phyloP scores from a whole-genome alignment of 2,888 invertebrate species.

The Gari tellinella region DNA sequence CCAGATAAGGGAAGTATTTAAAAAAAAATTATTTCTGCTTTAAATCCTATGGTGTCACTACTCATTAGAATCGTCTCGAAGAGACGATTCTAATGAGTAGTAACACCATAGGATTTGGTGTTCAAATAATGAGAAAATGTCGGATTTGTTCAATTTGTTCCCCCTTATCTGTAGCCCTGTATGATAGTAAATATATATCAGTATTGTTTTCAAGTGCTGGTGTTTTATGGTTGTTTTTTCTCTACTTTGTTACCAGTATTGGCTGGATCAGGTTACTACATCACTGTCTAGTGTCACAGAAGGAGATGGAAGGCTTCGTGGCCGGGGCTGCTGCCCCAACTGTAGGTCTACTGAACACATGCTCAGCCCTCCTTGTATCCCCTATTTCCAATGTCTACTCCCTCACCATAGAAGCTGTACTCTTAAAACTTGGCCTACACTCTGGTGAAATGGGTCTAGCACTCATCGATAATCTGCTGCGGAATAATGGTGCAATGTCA shows the following conservation, averaged over 20 bases:
- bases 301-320: constrained; percentile 71
- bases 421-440: constrained; percentile 89
- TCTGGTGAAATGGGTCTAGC: constrained; percentile 86
- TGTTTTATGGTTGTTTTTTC: too few relatives aligned
- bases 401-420: constrained; percentile 88
- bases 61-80: too few relatives aligned
- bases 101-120: too few relatives aligned
- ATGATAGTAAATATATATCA: too few relatives aligned
- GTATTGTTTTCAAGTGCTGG: too few relatives aligned
- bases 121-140: too few relatives aligned
- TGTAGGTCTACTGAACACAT: constrained; percentile 89
- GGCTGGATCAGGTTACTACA: constrained; percentile 94
- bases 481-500: constrained; percentile 55
- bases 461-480: constrained; percentile 79
- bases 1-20: too few relatives aligned
- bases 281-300: constrained; percentile 87
- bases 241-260: constrained; percentile 86
- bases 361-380: constrained; percentile 90
- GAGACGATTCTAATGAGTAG: too few relatives aligned
- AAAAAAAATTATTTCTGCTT: too few relatives aligned
- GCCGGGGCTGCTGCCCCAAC: constrained; percentile 88
- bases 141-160: too few relatives aligned
- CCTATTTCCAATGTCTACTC: constrained; percentile 88
- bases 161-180: too few relatives aligned
- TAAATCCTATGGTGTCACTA: too few relatives aligned